These are phyloP conservation scores for Leptogaster cylindrica DNA, from an alignment of 2,888 invertebrate genomes.

Conservation along the genomic window DNA sequence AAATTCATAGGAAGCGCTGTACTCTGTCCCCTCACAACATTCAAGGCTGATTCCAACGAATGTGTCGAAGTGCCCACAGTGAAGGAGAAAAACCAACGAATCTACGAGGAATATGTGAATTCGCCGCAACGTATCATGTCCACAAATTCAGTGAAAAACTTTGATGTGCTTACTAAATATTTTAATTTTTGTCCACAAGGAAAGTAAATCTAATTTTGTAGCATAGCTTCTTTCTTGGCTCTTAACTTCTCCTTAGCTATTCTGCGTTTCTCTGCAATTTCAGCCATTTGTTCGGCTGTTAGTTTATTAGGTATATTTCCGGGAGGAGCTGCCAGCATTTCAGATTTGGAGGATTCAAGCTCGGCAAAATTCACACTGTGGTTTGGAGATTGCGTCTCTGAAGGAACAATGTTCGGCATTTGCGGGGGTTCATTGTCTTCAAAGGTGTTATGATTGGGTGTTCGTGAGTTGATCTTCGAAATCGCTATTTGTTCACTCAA, in stretches of 20 bases:
- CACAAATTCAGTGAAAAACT: conserved; percentile 38
- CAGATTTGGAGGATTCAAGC: conserved; percentile 43
- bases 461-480: conserved; percentile 59
- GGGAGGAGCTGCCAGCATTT: conserved; percentile 51
- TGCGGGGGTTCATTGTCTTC: no score
- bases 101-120: conserved; percentile 58
- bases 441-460: conserved; percentile 54
- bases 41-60: conserved; percentile 56
- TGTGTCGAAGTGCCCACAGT: conserved; percentile 56
- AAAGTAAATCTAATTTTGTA: not conserved
- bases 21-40: conserved; percentile 55
- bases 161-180: conserved; percentile 21
- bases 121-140: conserved; percentile 49
- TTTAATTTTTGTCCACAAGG: not conserved
- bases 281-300: conserved; percentile 70
- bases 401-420: conserved; percentile 53
- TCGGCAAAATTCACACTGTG: conserved; percentile 30
- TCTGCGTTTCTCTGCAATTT: conserved; percentile 72
- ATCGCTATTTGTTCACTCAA: conserved; percentile 71
- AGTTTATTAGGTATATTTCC: conserved; percentile 51
- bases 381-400: conserved; percentile 53
- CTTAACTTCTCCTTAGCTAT: conserved; percentile 70
- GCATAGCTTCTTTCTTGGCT: conserved; percentile 59
- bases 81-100: conserved; percentile 53
- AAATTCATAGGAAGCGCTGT: conserved; percentile 54